phyloP scores from a whole-genome alignment of 2,888 invertebrate species.

The Lasioglossum lativentre region DNA sequence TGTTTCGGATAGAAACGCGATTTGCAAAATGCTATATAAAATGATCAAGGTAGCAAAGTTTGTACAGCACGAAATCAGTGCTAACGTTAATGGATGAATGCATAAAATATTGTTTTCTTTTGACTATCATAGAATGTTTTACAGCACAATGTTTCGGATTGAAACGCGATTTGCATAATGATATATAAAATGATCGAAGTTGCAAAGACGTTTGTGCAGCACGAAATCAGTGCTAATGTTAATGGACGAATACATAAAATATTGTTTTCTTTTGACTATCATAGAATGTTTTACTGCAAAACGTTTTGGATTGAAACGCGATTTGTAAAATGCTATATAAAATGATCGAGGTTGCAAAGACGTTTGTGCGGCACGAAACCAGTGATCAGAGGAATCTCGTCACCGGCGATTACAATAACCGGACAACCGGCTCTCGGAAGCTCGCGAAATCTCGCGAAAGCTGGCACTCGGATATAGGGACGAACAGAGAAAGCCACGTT shows the following conservation, averaged over 20 bases:
- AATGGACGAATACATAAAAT: not conserved
- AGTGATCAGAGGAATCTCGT: not conserved
- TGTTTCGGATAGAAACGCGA: too few species aligned
- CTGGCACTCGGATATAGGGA: not conserved
- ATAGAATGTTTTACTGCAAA: not conserved
- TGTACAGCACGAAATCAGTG: too few species aligned
- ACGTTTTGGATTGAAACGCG: not conserved
- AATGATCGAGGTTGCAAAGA: not conserved
- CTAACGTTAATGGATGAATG: too few species aligned
- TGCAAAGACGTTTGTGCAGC: too few species aligned
- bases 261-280: not conserved
- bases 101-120: too few species aligned
- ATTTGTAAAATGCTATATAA: not conserved
- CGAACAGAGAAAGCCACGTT: conserved; percentile 12
- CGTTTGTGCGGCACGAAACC: not conserved
- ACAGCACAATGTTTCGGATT: too few species aligned
- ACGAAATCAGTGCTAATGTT: not conserved
- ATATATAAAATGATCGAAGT: too few species aligned
- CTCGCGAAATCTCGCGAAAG: conserved; percentile 3
- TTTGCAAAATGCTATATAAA: too few species aligned
- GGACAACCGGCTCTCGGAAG: conserved; percentile 20
- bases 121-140: too few species aligned
- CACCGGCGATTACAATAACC: conserved; percentile 18
- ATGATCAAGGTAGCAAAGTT: too few species aligned
- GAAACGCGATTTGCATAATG: too few species aligned